phyloP scores from a whole-genome alignment of 92 coral and sea anemone genomes.

The Bergia puertoricense region DNA sequence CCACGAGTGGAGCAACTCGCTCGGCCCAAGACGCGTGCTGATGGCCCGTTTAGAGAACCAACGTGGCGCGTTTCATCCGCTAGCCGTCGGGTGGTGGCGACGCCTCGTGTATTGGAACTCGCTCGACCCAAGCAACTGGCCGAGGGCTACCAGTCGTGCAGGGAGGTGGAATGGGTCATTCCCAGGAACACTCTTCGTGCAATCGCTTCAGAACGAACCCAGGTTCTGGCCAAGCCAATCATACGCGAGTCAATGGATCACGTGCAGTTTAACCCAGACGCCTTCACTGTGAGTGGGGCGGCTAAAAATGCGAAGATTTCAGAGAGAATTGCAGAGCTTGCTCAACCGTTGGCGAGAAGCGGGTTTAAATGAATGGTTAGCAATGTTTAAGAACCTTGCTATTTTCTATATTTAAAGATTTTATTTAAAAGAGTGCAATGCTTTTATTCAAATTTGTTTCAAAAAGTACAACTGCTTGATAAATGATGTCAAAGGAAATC shows the following conservation, averaged over 20 bases:
- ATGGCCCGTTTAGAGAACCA: constrained; percentile 83
- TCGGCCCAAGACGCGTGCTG: constrained; percentile 88
- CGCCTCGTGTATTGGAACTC: constrained; percentile 81
- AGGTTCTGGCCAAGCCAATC: constrained; percentile 75
- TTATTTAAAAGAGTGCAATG: constrained; percentile 21
- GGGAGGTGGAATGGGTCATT: constrained; percentile 69
- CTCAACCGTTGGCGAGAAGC: constrained; percentile 76
- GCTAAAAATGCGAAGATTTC: constrained; percentile 81
- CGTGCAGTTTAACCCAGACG: constrained; percentile 90
- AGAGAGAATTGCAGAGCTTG: constrained; percentile 79
- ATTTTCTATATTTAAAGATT: constrained; percentile 14
- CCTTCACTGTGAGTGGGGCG: constrained; percentile 84
- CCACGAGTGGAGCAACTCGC: constrained; percentile 80
- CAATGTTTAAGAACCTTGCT: not conserved
- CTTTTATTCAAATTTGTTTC: not conserved
- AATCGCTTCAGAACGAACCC: constrained; percentile 82
- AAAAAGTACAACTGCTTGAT: not conserved
- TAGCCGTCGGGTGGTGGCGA: constrained; percentile 76
- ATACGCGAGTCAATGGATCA: constrained; percentile 90
- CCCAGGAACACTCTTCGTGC: constrained; percentile 80
- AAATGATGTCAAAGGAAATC: not conserved
- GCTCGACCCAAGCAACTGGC: constrained; percentile 81
- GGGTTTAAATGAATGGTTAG: constrained; percentile 14
- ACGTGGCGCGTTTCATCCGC: constrained; percentile 88
- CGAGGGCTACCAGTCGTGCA: constrained; percentile 80